Base-by-base conservation (phyloP, 2,113 vertebrate genomes). In the Regulus satrapa region DNA sequence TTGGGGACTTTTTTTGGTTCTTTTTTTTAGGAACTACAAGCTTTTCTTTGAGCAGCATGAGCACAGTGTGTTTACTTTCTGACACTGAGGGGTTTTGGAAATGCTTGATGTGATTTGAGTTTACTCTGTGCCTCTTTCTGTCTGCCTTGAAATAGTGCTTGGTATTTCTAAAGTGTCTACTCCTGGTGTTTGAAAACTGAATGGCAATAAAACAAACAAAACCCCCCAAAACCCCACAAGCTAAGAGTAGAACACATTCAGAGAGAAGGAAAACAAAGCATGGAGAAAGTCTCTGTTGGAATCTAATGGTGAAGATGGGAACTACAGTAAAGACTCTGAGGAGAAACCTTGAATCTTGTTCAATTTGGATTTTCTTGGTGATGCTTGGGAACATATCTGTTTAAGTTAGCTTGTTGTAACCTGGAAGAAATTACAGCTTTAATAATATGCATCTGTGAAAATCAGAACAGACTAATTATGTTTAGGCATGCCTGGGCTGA, bases 371-470 rank as follows among this genome's bases (percentile, higher is more conserved):
- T 89, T 85, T 76, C 45, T 73, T 0, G 9, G 45, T 45, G 62
- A n/a, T 82, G 45, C 76, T 85, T 68, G 36, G 36, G 32, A 94
- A 82, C 9, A 14, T 29, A 85, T 72, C 26, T 75, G 25, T 75
- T 91, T 68, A 34, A 79, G 18, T 41, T 82, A 93, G 59, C 64
- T 68, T 85, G 45, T 91, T 95, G 54, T 26, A 96, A 88, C 85
- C 78, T 95, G 90, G 90, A 90, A 85, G 29, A 95, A 92, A 90
- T 92, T 82, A 79, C 84, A 56, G 46, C 13, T 93, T 61, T 40
- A 93, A 93, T 61, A 92, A 69, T 85, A 85, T 55, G 82, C 40
- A 72, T 69, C 74, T 83, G 36, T 73, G 54, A 83, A 93, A 89
- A 40, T 56, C 85, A 90, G 54, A 94, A 88, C 49, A 88, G 90